phyloP scores from a whole-genome alignment of 2,797 vertebrate species.

The Lacerta viridis region DNA sequence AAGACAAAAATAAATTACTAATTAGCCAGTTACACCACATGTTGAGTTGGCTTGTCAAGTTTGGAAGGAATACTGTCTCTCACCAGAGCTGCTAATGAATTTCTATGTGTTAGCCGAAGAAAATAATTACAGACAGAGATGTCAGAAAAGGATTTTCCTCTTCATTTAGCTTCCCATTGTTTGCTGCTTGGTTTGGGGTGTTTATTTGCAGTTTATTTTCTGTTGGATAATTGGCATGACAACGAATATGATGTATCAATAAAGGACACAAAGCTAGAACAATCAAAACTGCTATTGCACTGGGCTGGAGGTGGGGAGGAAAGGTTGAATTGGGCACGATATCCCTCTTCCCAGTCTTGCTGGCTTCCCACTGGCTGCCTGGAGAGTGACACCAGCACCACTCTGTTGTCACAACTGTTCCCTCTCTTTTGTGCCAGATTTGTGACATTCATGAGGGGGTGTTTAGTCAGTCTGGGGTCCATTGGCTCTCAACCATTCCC shows the following conservation, averaged over 20 bases:
- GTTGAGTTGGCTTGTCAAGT: slow-evolving; percentile 63
- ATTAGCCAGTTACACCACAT: slow-evolving; percentile 69
- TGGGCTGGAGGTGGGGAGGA: too few species aligned
- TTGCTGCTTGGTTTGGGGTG: neutral
- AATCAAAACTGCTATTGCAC: too few species aligned
- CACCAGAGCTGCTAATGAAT: slow-evolving; percentile 49
- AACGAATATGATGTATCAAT: neutral
- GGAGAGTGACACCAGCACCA: too few species aligned
- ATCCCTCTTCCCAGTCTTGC: too few species aligned
- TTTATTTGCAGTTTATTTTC: neutral
- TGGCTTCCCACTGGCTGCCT: too few species aligned
- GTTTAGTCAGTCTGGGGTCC: too few species aligned
- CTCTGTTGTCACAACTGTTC: too few species aligned
- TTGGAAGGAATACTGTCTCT: slow-evolving; percentile 39
- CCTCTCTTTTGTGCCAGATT: too few species aligned
- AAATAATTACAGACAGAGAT: slow-evolving; percentile 45
- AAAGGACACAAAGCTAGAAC: neutral
- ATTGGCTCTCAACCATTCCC: too few species aligned
- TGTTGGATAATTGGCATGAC: neutral
- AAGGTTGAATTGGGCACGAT: too few species aligned
- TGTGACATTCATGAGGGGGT: too few species aligned
- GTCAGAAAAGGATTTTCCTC: slow-evolving; percentile 53
- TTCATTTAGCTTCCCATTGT: neutral
- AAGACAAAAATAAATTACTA: slow-evolving; percentile 51
- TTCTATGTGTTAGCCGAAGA: neutral